These are phyloP conservation scores for Leucoraja ocellata DNA, from an alignment of 2,797 vertebrate genomes.

Conservation along the genomic window DNA sequence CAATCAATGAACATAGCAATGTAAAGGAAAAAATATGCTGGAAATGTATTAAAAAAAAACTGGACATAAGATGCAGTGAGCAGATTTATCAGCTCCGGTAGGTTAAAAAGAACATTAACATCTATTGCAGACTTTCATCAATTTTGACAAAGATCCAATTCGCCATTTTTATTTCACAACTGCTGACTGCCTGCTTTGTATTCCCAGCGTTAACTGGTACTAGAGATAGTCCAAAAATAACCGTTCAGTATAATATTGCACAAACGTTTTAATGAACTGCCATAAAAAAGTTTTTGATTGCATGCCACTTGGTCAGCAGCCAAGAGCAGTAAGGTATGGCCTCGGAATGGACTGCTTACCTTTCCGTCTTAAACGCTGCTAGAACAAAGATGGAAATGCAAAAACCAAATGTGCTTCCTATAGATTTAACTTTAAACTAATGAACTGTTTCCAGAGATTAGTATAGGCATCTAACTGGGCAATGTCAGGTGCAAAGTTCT, in stretches of 20 bases:
- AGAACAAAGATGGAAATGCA: neutral
- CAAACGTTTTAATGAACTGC: neutral
- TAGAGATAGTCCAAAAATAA: no score
- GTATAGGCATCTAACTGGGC: neutral
- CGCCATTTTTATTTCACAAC: neutral
- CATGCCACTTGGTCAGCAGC: neutral
- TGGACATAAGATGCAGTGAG: no score
- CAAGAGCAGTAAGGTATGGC: neutral
- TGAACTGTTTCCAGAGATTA: neutral
- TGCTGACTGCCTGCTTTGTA: neutral
- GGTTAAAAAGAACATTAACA: neutral
- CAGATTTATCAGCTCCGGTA: neutral
- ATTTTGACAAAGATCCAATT: neutral
- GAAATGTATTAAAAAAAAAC: neutral
- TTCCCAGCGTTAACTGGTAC: neutral
- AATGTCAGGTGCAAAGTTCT: neutral
- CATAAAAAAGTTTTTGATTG: neutral
- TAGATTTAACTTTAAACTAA: neutral
- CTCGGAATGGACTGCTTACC: neutral
- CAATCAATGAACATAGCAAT: neutral
- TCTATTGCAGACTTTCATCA: neutral
- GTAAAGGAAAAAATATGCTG: neutral
- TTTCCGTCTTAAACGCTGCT: neutral
- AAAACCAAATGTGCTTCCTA: neutral
- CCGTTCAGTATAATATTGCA: neutral